Percentiles rank a stretch among this genome's conserved stretches.
phyloP scores from a whole-genome alignment of 2,888 invertebrate genomes.

The Philopedon plagiatum region DNA sequence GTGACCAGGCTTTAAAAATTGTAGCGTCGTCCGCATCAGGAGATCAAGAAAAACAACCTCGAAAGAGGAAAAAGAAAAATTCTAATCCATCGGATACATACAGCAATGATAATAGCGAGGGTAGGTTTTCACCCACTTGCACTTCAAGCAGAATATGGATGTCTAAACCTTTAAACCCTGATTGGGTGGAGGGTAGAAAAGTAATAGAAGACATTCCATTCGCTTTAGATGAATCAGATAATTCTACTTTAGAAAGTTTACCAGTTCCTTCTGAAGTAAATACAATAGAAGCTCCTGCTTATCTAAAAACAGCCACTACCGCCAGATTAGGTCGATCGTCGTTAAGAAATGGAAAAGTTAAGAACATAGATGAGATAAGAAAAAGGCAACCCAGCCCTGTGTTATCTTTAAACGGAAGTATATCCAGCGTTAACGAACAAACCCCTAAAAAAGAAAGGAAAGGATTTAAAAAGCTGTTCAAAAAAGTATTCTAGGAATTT shows the following conservation, averaged over 20 bases:
- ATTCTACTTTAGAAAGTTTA: slow-evolving; percentile 62
- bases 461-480: slow-evolving; percentile 83
- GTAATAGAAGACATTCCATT: slow-evolving; percentile 64
- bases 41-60: slow-evolving; percentile 48
- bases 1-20: slow-evolving; percentile 80
- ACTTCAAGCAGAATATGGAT: slow-evolving; percentile 54
- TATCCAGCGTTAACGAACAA: slow-evolving; percentile 50
- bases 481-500: slow-evolving; percentile 77
- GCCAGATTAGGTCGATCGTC: slow-evolving; percentile 59
- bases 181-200: slow-evolving; percentile 58
- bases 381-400: slow-evolving; percentile 36
- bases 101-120: slow-evolving; percentile 30
- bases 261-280: slow-evolving; percentile 53
- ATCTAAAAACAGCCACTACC: slow-evolving; percentile 68
- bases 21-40: slow-evolving; percentile 56
- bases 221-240: slow-evolving; percentile 66
- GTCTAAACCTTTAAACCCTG: slow-evolving; percentile 42
- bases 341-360: slow-evolving; percentile 55
- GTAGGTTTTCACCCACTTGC: slow-evolving; percentile 45
- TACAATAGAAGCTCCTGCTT: slow-evolving; percentile 61
- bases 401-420: slow-evolving; percentile 35
- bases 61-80: slow-evolving; percentile 40
- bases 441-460: slow-evolving; percentile 74
- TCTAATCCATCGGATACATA: slow-evolving; percentile 27
- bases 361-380: slow-evolving; percentile 21